phyloP scores from a whole-genome alignment of 2,113 vertebrate species.

The Anseranas semipalmata region DNA sequence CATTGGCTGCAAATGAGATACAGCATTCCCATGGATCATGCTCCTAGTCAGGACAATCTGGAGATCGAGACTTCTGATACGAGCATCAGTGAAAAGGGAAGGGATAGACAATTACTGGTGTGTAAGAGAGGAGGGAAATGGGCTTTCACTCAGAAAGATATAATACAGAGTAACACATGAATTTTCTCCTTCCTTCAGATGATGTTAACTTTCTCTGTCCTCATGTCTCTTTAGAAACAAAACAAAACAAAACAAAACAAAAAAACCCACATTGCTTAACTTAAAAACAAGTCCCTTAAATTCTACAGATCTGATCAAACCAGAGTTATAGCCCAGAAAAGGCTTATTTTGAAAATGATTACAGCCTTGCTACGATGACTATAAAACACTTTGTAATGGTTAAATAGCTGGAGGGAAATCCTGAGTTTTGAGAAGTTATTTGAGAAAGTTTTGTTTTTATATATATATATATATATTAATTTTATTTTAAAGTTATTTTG shows the following conservation, averaged over 20 bases:
- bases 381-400: not conserved
- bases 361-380: not conserved
- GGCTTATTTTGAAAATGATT: not conserved
- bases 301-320: not conserved
- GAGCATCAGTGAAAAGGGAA: not conserved
- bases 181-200: not conserved
- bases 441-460: too few species aligned
- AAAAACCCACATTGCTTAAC: not conserved
- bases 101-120: not conserved
- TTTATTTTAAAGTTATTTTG: too few species aligned
- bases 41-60: not conserved
- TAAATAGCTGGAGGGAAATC: constrained; percentile 1
- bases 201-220: not conserved
- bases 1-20: not conserved
- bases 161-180: not conserved
- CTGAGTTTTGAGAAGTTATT: too few species aligned
- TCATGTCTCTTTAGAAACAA: not conserved
- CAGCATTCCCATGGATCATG: fast-evolving
- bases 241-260: not conserved
- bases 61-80: not conserved
- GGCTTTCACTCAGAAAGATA: not conserved
- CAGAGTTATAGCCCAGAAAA: not conserved
- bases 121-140: not conserved
- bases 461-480: too few species aligned
- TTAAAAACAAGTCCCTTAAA: not conserved